A percentile compares a stretch with the other conserved stretches of the same genome.
Evolutionary conservation across 1,140 invertebrate genomes (phyloP).

Genomic region (Drosophila guanche): DNA sequence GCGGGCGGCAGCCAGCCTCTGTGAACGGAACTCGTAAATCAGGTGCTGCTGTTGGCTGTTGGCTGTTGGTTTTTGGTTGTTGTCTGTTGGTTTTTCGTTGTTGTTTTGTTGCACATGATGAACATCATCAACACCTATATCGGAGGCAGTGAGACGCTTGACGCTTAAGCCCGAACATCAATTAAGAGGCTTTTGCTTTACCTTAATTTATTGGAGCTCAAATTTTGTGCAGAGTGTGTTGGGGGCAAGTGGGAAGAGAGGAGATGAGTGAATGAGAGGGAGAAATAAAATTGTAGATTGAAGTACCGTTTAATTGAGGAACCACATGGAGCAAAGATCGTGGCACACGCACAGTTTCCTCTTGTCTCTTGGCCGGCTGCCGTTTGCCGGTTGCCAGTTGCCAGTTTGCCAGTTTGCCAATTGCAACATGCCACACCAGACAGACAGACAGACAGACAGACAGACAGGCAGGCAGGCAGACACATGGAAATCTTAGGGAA

Average conservation of each 20-base stretch:
- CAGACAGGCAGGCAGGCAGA: constrained; percentile 5
- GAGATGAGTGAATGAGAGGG: constrained; percentile 2
- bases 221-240: not conserved
- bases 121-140: constrained; percentile 25
- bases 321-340: constrained; percentile 16
- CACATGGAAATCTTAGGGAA: constrained; percentile 37
- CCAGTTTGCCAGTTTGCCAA: not conserved
- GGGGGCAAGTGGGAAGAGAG: too few species aligned
- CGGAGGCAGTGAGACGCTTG: constrained; percentile 7
- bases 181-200: constrained; percentile 18
- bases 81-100: constrained; percentile 10
- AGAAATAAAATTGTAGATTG: constrained; percentile 37
- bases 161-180: constrained; percentile 16
- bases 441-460: constrained; percentile 3
- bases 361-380: too few species aligned
- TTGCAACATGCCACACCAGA: constrained; percentile 8
- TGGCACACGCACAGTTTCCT: constrained; percentile 36
- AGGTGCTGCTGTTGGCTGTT: constrained; percentile 23
- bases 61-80: constrained; percentile 4
- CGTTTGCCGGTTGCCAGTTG: too few species aligned
- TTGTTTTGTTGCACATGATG: constrained; percentile 10
- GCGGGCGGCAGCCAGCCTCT: constrained; percentile 39
- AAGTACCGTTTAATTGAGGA: constrained; percentile 48
- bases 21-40: constrained; percentile 47
- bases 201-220: constrained; percentile 31